Evolutionary conservation across 2,113 vertebrate species (phyloP), one percentile per base, ranked within the genome.

Genomic region (Periophthalmodon schlosseri): DNA sequence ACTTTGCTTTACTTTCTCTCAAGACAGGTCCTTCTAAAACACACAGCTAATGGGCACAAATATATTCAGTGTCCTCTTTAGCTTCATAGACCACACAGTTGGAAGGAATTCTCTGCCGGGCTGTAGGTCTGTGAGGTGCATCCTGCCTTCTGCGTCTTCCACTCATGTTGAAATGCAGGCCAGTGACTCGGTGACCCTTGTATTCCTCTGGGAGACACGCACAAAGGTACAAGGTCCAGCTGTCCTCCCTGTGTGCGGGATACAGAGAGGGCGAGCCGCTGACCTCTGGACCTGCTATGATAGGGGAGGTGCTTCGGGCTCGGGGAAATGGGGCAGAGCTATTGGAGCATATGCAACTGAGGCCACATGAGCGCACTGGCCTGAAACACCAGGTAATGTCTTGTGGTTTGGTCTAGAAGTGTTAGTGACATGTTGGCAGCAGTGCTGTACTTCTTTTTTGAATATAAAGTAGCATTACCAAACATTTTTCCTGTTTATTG

Each of bases 331-430:
- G 87, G 83, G 72, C 86, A 89, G 75, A 86, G 71, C 74, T 74
- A 81, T 70, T 77, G 70, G 72, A 84, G 83, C 88, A 80, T 81
- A 79, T 84, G 75, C 85, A 84, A 79, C 81, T 70, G 77, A 86
- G 88, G 87, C 90, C 87, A 87, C 72, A 74, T 39, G 73, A 67
- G 82, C 84, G 70, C 84, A 77, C 54, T 77, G 77, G 77, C 75
- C 83, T 85, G 83, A 88, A 84, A 87, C 74, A 84, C 77, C 84
- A 81, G 84, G 85, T 87, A 84, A 83, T 82, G 76, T 88, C 82
- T 74, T 75, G 74, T 79, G 85, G 80, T 84, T 84, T 73, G 73
- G 86, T 74, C 72, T 68, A 46, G 72, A 79, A 84, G 79, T 84
- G 83, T 79, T 84, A 87, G 81, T 72, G 67, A 74, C 72, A 58